phyloP scores from a whole-genome alignment of 2,113 vertebrate genomes.

The Lethenteron reissneri region DNA sequence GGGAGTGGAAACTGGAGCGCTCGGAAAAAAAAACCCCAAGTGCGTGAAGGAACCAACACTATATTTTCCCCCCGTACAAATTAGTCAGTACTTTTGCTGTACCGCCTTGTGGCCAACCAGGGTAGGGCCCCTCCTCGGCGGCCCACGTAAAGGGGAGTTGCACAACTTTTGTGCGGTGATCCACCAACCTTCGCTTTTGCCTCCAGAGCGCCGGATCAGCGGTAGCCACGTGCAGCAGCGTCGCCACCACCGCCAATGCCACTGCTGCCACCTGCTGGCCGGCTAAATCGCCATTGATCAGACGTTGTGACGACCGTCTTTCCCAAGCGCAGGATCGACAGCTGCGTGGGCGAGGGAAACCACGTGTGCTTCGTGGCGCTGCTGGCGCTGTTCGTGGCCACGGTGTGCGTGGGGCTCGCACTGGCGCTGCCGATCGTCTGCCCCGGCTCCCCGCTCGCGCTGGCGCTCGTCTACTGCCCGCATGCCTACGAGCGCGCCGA shows the following conservation, averaged over 20 bases:
- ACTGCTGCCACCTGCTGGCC: background rate
- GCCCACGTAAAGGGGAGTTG: background rate
- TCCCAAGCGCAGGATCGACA: constrained; percentile 61
- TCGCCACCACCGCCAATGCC: constrained; percentile 15
- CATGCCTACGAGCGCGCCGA: constrained; percentile 66
- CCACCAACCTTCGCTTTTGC: constrained; percentile 2
- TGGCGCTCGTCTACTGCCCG: constrained; percentile 68
- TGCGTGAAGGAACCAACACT: no score
- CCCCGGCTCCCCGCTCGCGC: constrained; percentile 29
- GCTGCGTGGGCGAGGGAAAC: constrained; percentile 78
- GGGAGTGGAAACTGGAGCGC: no score
- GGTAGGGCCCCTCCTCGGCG: no score
- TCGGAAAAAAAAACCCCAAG: no score
- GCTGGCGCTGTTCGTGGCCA: constrained; percentile 57
- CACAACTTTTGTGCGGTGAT: constrained; percentile 5
- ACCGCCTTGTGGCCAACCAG: no score
- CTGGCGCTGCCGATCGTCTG: constrained; percentile 59
- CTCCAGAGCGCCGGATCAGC: background rate
- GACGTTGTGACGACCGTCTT: constrained; percentile 3
- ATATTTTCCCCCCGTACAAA: no score
- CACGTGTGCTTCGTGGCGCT: constrained; percentile 71
- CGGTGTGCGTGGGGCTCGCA: constrained; percentile 57
- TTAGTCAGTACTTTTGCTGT: no score
- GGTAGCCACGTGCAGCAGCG: background rate
- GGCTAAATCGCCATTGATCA: background rate